Base-by-base conservation (phyloP, 2,113 vertebrate species). In the Melanerpes aurifrons region DNA sequence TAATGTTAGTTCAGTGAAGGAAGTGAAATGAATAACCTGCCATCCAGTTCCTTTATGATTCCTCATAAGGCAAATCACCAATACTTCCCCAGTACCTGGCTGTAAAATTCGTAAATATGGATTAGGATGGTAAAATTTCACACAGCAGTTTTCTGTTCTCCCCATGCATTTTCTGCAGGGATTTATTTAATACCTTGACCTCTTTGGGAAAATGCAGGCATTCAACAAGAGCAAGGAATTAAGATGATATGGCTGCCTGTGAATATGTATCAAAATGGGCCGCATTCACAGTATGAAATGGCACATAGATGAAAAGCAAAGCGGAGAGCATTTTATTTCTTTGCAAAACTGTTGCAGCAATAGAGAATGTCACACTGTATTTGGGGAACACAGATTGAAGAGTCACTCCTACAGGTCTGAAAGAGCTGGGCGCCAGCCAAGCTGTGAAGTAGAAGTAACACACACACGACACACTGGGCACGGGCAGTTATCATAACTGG, bases 101-200 rank as follows among this genome's bases (percentile, higher is more conserved):
- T 79, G 75, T 53, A 50, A 93, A 94, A 97, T 90, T 59, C 64
- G 86, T 68, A 89, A 91, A 84, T 77, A 86, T 13, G 73, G 68
- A 92, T 93, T 92, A 95, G 66, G 68, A 83, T 53, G 64, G 90
- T 62, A 76, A 87, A 89, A 84, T 96, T 92, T 95, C 83, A 86
- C 85, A 76, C 50, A 83, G 53, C 29, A 69, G 53, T 32, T 64
- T 77, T 63, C 61, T 93, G 54, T 90, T 86, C 79, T 90, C 67
- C 40, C 72, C 20, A 79, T 58, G 57, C 19, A 68, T 92, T 95
- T 96, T 93, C 70, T 25, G 6, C 71, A 64, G 80, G 84, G 73
- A 97, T 95, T 92, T 96, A 95, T 86, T 96, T 96, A 96, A 95
- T 93, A 82, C 66, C 79, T 64, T 89, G 61, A 82, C 69, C 24